Evolutionary conservation across 2,888 invertebrate species (phyloP).

Genomic region (Cylindroiulus punctatus): DNA sequence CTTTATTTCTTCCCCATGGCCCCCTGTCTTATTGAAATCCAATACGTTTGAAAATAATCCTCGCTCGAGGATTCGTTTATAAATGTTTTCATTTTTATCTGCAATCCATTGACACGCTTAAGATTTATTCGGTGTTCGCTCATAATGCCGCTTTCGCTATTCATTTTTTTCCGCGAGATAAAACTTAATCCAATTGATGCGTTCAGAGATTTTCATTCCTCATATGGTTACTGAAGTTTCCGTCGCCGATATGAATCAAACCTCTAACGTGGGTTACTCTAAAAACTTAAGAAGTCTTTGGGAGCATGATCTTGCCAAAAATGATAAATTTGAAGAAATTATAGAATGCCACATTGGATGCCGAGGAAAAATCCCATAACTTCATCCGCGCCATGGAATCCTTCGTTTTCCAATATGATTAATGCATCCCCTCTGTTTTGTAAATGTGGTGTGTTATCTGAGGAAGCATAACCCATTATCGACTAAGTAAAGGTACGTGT

Average conservation of each 20-base stretch:
- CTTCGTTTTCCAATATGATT: background rate
- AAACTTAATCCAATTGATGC: constrained; percentile 31
- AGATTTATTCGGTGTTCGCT: background rate
- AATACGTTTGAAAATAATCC: background rate
- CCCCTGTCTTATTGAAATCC: background rate
- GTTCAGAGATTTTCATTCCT: constrained; percentile 7
- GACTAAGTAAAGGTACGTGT: constrained; percentile 49
- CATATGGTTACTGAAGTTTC: background rate
- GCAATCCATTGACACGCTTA: background rate
- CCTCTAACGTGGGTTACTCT: background rate
- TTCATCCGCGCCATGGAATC: background rate
- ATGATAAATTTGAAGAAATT: constrained; percentile 40
- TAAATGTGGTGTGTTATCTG: constrained; percentile 35
- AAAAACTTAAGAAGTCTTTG: constrained; percentile 17
- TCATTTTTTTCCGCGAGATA: constrained; percentile 6
- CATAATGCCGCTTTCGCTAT: background rate
- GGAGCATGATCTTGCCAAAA: constrained; percentile 37
- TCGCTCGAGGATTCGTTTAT: background rate
- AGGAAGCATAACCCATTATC: constrained; percentile 40
- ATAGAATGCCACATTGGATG: constrained; percentile 15
- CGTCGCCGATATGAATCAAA: constrained; percentile 13
- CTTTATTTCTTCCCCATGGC: background rate
- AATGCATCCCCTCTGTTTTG: constrained; percentile 34
- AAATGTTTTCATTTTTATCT: background rate
- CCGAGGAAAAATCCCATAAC: background rate